Conservation (phyloP, 2,888 invertebrate species). For the Acanthopleura granulata region DNA sequence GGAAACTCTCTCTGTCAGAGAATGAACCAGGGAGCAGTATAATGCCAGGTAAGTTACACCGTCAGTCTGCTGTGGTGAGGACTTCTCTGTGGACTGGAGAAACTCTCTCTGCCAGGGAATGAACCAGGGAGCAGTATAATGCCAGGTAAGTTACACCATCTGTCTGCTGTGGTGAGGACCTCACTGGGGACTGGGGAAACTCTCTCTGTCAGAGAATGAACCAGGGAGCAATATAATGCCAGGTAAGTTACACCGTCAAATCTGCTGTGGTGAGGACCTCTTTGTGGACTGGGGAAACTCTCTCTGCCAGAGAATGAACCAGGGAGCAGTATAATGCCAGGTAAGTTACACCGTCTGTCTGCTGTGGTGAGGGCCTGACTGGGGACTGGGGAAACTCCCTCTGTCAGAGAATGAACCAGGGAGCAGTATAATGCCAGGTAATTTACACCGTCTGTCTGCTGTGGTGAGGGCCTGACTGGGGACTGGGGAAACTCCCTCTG, state of each 20-base stretch:
- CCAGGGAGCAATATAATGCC: constrained; percentile 99
- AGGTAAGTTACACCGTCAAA: constrained; percentile 72
- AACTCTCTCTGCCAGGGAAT: constrained; percentile 94
- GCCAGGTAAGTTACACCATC: constrained; percentile 81
- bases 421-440: constrained; percentile 99
- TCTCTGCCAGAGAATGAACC: constrained; percentile 98
- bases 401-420: constrained; percentile 99
- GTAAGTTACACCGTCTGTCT: constrained; percentile 77
- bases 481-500: constrained; percentile 90
- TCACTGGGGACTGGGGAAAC: constrained; percentile 93
- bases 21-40: constrained; percentile 99
- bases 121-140: constrained; percentile 99
- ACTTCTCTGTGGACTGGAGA: constrained; percentile 95
- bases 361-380: constrained; percentile 95
- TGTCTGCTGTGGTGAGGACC: constrained; percentile 95
- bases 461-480: constrained; percentile 96
- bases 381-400: constrained; percentile 92
- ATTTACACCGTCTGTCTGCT: constrained; percentile 77
- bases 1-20: constrained; percentile 93
- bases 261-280: constrained; percentile 93
- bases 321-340: constrained; percentile 99
- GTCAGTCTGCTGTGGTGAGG: constrained; percentile 91
- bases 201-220: constrained; percentile 96
- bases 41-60: constrained; percentile 85
- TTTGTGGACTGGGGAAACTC: constrained; percentile 95